Percentiles rank a stretch among this genome's conserved stretches.
Conservation (phyloP, 2,113 vertebrate species). For the Aegithalos caudatus region DNA sequence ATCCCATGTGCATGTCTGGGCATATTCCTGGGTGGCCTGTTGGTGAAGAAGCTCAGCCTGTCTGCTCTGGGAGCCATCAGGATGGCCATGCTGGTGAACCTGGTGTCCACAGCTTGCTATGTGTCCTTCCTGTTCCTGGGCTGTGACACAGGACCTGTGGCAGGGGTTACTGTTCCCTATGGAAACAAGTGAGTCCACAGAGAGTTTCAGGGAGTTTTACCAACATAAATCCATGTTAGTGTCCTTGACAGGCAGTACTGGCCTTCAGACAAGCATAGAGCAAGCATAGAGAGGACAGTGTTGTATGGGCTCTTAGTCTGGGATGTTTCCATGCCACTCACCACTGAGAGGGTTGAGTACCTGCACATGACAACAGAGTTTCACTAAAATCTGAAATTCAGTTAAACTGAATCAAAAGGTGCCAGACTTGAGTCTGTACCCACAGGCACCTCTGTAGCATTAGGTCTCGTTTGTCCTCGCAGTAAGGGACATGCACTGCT, state of each 20-base stretch:
- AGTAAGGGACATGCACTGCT: background rate
- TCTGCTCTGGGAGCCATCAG: constrained; percentile 92
- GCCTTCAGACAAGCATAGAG: background rate
- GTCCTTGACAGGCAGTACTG: fast-evolving
- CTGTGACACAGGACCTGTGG: constrained; percentile 92
- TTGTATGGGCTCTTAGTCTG: background rate
- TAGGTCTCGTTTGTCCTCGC: background rate
- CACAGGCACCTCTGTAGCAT: fast-evolving
- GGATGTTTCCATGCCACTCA: background rate
- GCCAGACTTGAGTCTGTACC: background rate
- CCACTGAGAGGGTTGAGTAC: background rate
- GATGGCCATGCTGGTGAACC: constrained; percentile 98
- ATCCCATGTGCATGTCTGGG: constrained; percentile 96
- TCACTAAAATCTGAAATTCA: background rate
- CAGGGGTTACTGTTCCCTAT: constrained; percentile 91
- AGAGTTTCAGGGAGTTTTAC: background rate
- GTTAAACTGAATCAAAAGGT: background rate
- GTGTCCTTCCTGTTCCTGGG: constrained; percentile 97
- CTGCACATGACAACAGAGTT: background rate
- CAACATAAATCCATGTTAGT: background rate
- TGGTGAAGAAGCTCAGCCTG: constrained; percentile 96
- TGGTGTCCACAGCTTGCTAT: constrained; percentile 95
- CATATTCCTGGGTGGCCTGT: constrained; percentile 94
- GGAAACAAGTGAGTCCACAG: constrained; percentile 85
- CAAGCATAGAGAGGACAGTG: background rate